Base-by-base conservation (phyloP, 37 sponge, comb jelly and placozoan species). In the Bolinopsis microptera region DNA sequence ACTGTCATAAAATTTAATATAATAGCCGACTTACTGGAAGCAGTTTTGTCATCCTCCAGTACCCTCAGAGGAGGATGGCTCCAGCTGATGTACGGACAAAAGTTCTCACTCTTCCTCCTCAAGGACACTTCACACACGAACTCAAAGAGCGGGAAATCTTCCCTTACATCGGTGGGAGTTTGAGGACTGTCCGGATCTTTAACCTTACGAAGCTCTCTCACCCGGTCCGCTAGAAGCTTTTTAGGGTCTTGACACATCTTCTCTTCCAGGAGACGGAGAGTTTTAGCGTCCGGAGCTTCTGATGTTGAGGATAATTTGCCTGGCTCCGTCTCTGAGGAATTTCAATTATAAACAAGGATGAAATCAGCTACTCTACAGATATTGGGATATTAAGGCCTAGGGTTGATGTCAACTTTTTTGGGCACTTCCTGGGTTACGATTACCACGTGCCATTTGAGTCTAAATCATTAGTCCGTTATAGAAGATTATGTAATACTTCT, bases 111-210 rank as follows among this genome's bases (percentile, higher is more conserved):
- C 90, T 86, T 86, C 61, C 90, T 24, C 41, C 90, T 35, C 21
- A 86, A n/a, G 25, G 90, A 86, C 24, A 86, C 90, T 25, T 86
- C 90, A 34, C 90, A 86, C 30, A 86, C 90, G 22, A 86, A 86
- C 90, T 86, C 90, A 23, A 86, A 86, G 8, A 86, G 41, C 27
- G 90, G 48, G 61, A 86, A 86, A 27, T 86, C 90, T 30, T 86
- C 90, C 61, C 36, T 38, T 25, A 36, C 90, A 0, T 38, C 28
- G 9, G 35, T 32, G 18, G 36, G 33, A 32, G 13, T 77, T 18
- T 77, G 27, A 1, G 21, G 33, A 13, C 33, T 32, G 35, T 32
- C 80, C 80, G 80, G 80, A 18, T 77, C 80, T 8, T 34, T 38
- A 28, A 86, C 90, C 39, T 86, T 86, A 8, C 61, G 41, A 28